Evolutionary conservation across 2,797 vertebrate genomes (phyloP).

Genomic region (Fringilla coelebs): DNA sequence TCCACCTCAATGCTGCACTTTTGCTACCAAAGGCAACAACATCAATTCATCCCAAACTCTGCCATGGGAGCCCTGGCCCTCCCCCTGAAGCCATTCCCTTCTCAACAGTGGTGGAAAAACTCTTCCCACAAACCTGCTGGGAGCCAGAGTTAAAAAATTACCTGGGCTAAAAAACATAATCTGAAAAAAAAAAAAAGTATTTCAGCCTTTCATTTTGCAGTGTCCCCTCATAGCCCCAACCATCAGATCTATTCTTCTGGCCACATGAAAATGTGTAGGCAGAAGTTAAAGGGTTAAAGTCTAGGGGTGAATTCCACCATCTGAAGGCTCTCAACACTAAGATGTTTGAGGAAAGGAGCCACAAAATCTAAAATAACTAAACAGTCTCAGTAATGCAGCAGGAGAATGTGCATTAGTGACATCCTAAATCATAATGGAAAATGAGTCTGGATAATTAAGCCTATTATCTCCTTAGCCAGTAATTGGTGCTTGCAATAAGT

Average conservation of each 20-base stretch:
- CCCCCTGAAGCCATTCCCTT: neutral
- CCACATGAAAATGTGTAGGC: neutral
- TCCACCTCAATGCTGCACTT: neutral
- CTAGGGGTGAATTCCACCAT: neutral
- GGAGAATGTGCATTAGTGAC: neutral
- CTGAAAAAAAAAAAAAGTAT: neutral
- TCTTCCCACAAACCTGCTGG: neutral
- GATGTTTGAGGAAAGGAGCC: neutral
- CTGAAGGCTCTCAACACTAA: neutral
- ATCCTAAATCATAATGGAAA: slow-evolving; percentile 29
- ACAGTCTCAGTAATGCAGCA: neutral
- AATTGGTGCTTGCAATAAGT: neutral
- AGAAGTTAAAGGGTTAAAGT: neutral
- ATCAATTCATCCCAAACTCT: neutral
- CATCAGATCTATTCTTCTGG: neutral
- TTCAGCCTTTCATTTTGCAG: neutral
- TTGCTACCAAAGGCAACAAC: neutral
- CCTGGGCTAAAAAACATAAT: neutral
- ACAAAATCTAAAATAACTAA: neutral
- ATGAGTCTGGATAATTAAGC: slow-evolving; percentile 30
- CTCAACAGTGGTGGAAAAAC: neutral
- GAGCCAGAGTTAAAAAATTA: neutral
- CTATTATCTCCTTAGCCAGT: slow-evolving; percentile 18
- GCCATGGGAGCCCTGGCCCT: neutral
- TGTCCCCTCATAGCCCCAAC: fast-evolving